phyloP scores from a whole-genome alignment of 2,113 vertebrate genomes.

The Misgurnus anguillicaudatus region DNA sequence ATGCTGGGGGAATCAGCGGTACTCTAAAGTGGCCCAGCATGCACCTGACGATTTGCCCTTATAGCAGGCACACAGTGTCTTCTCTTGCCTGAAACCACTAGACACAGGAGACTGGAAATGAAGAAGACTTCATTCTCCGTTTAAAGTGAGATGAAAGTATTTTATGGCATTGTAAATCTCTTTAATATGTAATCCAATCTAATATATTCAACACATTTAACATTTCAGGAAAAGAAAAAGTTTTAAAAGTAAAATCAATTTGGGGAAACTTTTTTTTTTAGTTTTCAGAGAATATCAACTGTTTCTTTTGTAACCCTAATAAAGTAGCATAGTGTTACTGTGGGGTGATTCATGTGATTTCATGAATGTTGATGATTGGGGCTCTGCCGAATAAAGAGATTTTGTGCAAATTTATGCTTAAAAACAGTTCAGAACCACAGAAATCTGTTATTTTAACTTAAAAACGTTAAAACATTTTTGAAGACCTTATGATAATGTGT shows the following conservation, averaged over 20 bases:
- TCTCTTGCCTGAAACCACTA: slow-evolving; percentile 19
- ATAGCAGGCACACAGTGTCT: slow-evolving; percentile 27
- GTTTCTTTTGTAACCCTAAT: too few relatives aligned
- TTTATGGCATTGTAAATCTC: background rate
- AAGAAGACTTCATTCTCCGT: slow-evolving; percentile 7
- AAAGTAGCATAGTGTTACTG: too few relatives aligned
- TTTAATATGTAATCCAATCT: background rate
- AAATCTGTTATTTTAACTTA: too few relatives aligned
- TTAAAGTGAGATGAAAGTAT: slow-evolving; percentile 26
- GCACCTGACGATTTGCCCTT: slow-evolving; percentile 36
- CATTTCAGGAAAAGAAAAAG: background rate
- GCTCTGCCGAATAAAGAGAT: too few relatives aligned
- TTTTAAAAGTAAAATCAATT: background rate
- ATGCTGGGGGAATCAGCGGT: slow-evolving; percentile 25
- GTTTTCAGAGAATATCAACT: too few relatives aligned
- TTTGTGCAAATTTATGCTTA: too few relatives aligned
- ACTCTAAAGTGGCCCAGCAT: slow-evolving; percentile 31
- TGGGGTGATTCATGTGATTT: too few relatives aligned
- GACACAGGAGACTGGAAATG: slow-evolving; percentile 4
- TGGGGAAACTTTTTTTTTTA: too few relatives aligned
- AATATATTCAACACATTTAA: slow-evolving; percentile 6
- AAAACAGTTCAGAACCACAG: too few relatives aligned
- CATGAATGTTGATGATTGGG: too few relatives aligned
- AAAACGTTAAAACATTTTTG: too few relatives aligned
- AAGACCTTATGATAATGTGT: too few relatives aligned